A percentile compares a stretch with the other conserved stretches of the same genome.
phyloP scores from a whole-genome alignment of 2,797 vertebrate genomes.

The Eulemur albifrons region DNA sequence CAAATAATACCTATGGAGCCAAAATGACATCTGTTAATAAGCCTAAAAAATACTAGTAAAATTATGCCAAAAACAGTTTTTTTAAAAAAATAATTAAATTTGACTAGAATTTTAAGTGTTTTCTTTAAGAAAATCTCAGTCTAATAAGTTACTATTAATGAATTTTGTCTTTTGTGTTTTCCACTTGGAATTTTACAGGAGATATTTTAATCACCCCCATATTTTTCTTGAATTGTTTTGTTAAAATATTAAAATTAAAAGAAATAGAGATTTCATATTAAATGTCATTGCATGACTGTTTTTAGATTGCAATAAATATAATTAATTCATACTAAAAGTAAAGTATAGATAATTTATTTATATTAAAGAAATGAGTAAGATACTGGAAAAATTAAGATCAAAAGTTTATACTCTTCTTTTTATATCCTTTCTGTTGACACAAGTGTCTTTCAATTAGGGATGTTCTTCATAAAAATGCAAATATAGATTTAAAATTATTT shows the following conservation, averaged over 20 bases:
- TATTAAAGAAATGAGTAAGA: not conserved
- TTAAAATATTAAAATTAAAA: not conserved
- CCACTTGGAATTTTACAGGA: not conserved
- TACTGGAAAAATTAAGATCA: not conserved
- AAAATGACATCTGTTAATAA: not conserved
- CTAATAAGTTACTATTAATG: not conserved
- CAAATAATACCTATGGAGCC: not conserved
- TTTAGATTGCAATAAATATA: not conserved
- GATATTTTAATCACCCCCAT: not conserved
- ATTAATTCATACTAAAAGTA: not conserved
- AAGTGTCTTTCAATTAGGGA: not conserved
- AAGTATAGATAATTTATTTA: not conserved
- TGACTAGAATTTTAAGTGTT: conserved; percentile 14
- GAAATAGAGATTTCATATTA: not conserved
- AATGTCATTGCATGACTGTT: not conserved
- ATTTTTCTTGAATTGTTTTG: not conserved
- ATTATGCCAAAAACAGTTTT: not conserved
- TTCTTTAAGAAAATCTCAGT: conserved; percentile 18
- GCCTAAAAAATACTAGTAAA: not conserved
- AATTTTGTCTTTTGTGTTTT: conserved; percentile 11
- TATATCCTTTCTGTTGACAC: not conserved
- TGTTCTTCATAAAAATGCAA: not conserved
- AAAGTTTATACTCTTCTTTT: not conserved
- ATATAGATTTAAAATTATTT: not conserved
- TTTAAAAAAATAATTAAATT: not conserved